phyloP scores from a whole-genome alignment of 2,797 vertebrate species.

The Hippocampus kuda region DNA sequence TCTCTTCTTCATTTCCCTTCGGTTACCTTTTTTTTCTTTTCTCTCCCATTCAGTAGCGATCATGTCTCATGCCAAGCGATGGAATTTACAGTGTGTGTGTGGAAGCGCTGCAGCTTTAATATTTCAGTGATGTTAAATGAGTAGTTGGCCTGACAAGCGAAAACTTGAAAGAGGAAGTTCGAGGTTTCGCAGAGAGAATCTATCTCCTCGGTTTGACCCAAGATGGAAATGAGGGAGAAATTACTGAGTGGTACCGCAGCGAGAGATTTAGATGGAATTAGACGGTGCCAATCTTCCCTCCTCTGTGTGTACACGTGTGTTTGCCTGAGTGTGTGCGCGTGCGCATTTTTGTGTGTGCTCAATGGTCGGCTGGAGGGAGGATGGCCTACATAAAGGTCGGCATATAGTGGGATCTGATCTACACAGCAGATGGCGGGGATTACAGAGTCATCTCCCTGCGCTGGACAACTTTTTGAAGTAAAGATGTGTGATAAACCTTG shows the following conservation, averaged over 20 bases:
- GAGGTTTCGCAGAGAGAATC: not conserved
- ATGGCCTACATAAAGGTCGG: constrained; percentile 54
- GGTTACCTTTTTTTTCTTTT: not conserved
- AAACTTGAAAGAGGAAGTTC: constrained; percentile 1
- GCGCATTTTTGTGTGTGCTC: constrained; percentile 10
- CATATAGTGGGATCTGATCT: constrained; percentile 45
- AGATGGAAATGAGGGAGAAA: constrained; percentile 33
- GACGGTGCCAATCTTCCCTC: constrained; percentile 31
- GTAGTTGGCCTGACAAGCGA: too few relatives aligned
- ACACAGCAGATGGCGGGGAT: constrained; percentile 57
- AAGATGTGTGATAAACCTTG: constrained; percentile 35
- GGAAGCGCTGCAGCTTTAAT: constrained; percentile 6
- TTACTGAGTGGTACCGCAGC: constrained; percentile 19
- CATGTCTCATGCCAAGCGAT: constrained; percentile 33
- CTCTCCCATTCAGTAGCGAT: constrained; percentile 11
- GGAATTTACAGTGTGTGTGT: not conserved
- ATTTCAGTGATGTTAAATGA: constrained; percentile 8
- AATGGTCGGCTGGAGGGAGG: constrained; percentile 16
- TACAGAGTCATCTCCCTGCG: constrained; percentile 36
- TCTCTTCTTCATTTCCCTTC: not conserved
- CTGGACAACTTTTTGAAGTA: constrained; percentile 41
- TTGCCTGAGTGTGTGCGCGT: constrained; percentile 9
- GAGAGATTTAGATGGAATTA: constrained; percentile 52
- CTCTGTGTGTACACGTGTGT: constrained; percentile 19
- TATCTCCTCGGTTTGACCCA: constrained; percentile 26